Conservation (phyloP, 1,140 invertebrate genomes). For the Mesaphorura yosii region DNA sequence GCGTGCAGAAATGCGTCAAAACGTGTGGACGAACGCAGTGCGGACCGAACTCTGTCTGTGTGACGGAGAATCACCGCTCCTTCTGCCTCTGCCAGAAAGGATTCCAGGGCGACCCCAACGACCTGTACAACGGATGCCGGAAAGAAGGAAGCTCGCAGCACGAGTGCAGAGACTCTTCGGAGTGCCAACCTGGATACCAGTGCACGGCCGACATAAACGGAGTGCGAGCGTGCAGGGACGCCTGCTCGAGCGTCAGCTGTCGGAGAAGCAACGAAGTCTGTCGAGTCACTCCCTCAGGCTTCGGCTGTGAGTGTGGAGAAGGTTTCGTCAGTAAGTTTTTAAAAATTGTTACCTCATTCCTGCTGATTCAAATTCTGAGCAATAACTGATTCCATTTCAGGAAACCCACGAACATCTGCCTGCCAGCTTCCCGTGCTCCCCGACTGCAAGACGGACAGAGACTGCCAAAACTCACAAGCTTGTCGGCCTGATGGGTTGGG, state of each 20-base stretch:
- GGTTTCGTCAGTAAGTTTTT: constrained; percentile 69
- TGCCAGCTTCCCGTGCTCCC: constrained; percentile 76
- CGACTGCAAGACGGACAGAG: constrained; percentile 57
- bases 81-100: constrained; percentile 71
- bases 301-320: constrained; percentile 60
- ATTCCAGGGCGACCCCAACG: constrained; percentile 36
- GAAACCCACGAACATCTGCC: constrained; percentile 56
- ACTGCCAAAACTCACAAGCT: constrained; percentile 54
- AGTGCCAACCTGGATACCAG: constrained; percentile 53
- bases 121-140: constrained; percentile 25
- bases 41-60: constrained; percentile 76
- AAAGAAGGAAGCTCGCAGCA: too few species aligned
- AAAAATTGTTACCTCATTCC: too few species aligned
- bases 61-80: constrained; percentile 63
- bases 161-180: too few species aligned
- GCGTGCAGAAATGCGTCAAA: constrained; percentile 75
- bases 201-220: constrained; percentile 43
- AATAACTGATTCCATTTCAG: too few species aligned
- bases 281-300: constrained; percentile 50
- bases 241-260: constrained; percentile 64
- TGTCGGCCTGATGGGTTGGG: constrained; percentile 72
- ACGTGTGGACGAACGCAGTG: constrained; percentile 73
- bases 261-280: constrained; percentile 63
- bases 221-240: constrained; percentile 55
- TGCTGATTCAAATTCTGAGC: too few species aligned